phyloP scores from a whole-genome alignment of 37 sponge, comb jelly and placozoan genomes.

The Eunapius fragilis region DNA sequence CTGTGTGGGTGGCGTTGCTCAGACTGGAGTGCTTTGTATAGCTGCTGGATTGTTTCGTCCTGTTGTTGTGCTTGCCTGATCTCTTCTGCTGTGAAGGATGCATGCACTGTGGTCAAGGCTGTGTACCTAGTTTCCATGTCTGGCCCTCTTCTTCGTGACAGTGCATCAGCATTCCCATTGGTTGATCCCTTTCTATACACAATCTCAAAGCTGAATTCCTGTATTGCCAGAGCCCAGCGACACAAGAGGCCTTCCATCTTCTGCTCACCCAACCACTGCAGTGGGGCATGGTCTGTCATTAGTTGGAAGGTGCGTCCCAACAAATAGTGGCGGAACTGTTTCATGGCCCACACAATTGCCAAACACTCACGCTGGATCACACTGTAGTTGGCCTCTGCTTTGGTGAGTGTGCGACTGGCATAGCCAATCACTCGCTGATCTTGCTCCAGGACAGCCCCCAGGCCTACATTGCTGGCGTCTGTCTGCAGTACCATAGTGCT shows the following conservation, averaged over 20 bases:
- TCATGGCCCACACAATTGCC: slow-evolving; percentile 49
- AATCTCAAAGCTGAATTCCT: slow-evolving; percentile 44
- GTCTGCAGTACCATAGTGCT: slow-evolving; percentile 46
- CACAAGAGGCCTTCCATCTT: slow-evolving; percentile 60
- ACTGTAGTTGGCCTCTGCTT: slow-evolving; percentile 54
- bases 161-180: slow-evolving; percentile 67
- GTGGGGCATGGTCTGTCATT: slow-evolving; percentile 56
- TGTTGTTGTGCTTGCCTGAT: no score
- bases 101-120: no score
- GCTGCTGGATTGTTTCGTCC: no score
- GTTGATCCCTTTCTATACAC: slow-evolving; percentile 34
- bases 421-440: slow-evolving; percentile 45
- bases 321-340: slow-evolving; percentile 63
- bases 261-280: slow-evolving; percentile 59
- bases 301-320: slow-evolving; percentile 40
- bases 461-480: slow-evolving; percentile 64
- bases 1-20: neutral
- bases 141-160: slow-evolving; percentile 26
- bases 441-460: slow-evolving; percentile 66
- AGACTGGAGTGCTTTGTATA: no score
- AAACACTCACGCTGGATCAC: slow-evolving; percentile 34
- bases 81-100: no score
- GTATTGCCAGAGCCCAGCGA: slow-evolving; percentile 55
- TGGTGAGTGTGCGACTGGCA: no score
- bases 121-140: no score